Percentiles rank a stretch among this genome's conserved stretches.
These are phyloP conservation scores for Trachelus stipa DNA, from an alignment of 2,888 invertebrate genomes.

Conservation along the genomic window DNA sequence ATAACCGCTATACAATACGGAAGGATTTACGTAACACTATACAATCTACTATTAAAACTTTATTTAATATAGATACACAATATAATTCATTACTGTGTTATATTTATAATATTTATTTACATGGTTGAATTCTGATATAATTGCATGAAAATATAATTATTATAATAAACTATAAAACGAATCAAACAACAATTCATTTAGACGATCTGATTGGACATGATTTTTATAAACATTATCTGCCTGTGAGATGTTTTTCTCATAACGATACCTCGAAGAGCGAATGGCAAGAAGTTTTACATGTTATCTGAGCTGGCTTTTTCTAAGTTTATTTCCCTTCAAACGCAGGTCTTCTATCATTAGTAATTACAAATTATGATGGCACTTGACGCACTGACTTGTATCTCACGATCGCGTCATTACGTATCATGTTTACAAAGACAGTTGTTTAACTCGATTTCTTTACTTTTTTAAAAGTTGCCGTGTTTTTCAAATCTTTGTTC, in stretches of 20 bases:
- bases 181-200: slow-evolving; percentile 58
- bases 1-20: not conserved
- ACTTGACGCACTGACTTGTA: slow-evolving; percentile 58
- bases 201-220: slow-evolving; percentile 33
- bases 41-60: slow-evolving; percentile 48
- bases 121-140: slow-evolving; percentile 43
- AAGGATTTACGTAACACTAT: not conserved
- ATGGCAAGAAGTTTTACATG: slow-evolving; percentile 41
- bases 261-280: slow-evolving; percentile 23
- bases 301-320: slow-evolving; percentile 31
- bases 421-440: slow-evolving; percentile 19
- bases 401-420: slow-evolving; percentile 28
- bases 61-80: slow-evolving; percentile 48
- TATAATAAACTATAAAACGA: slow-evolving; percentile 61
- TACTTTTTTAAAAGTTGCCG: slow-evolving; percentile 1
- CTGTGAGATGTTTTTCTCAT: slow-evolving; percentile 25
- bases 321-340: not conserved
- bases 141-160: slow-evolving; percentile 55
- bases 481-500: not conserved
- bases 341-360: not conserved
- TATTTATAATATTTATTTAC: slow-evolving; percentile 57
- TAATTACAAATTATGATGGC: slow-evolving; percentile 53
- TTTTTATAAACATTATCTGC: slow-evolving; percentile 21
- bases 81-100: slow-evolving; percentile 36
- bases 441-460: slow-evolving; percentile 25